Evolutionary conservation across 2,113 vertebrate species (phyloP).

Genomic region (Nothobranchius furzeri): DNA sequence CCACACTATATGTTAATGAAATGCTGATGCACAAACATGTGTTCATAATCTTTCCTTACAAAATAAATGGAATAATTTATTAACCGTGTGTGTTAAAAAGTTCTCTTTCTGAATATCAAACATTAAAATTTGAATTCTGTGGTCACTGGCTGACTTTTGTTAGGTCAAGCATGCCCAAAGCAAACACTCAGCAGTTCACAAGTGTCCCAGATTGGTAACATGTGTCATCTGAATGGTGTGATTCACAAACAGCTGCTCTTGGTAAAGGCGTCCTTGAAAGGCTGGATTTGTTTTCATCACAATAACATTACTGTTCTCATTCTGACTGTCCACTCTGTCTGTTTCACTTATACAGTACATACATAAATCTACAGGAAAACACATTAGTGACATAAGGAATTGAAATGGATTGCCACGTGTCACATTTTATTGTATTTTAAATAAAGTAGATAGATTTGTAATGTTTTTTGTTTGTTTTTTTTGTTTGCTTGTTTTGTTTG

Average conservation of each 20-base stretch:
- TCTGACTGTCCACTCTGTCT: constrained; percentile 11
- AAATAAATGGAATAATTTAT: too few species aligned
- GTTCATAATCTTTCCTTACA: too few species aligned
- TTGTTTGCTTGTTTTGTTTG: too few species aligned
- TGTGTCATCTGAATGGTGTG: constrained; percentile 52
- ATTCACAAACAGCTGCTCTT: constrained; percentile 50
- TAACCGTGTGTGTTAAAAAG: too few species aligned
- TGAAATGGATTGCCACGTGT: too few species aligned
- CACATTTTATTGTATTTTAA: too few species aligned
- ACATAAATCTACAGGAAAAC: not conserved
- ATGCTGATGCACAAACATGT: too few species aligned
- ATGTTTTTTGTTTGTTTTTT: too few species aligned
- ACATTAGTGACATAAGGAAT: not conserved
- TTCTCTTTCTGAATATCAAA: not conserved
- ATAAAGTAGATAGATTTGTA: too few species aligned
- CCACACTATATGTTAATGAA: too few species aligned
- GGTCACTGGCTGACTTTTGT: constrained; percentile 7
- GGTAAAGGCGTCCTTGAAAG: constrained; percentile 22
- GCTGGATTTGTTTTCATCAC: constrained; percentile 27
- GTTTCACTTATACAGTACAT: not conserved
- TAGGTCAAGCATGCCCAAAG: constrained; percentile 6
- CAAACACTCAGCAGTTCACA: constrained; percentile 25
- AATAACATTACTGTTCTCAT: constrained; percentile 55
- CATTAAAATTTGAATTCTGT: constrained; percentile 10
- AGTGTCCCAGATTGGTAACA: constrained; percentile 45